These are phyloP conservation scores for Drosophila murphyi DNA, from an alignment of 1,140 invertebrate genomes.

Conservation along the genomic window DNA sequence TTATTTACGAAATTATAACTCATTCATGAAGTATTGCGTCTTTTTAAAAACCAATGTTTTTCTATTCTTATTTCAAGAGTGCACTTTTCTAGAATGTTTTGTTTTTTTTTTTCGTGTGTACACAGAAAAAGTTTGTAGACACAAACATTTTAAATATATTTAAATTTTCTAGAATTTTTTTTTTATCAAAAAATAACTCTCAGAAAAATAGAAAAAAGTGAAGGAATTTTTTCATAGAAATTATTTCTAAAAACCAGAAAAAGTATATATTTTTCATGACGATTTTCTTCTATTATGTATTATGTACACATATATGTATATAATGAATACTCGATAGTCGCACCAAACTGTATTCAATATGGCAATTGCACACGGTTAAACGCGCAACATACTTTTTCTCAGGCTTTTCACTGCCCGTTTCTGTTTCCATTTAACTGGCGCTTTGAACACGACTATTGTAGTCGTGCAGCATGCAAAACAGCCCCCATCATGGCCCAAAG, in stretches of 20 bases:
- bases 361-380: conserved; percentile 23
- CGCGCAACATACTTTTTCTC: conserved; percentile 50
- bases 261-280: neutral
- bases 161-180: too few relatives aligned
- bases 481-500: conserved; percentile 2
- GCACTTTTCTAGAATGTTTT: too few relatives aligned
- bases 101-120: too few relatives aligned
- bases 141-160: too few relatives aligned
- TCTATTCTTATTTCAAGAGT: too few relatives aligned
- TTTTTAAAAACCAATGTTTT: too few relatives aligned
- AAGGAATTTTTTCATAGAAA: too few relatives aligned
- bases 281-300: neutral
- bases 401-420: conserved; percentile 34
- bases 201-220: too few relatives aligned
- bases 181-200: too few relatives aligned
- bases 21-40: too few relatives aligned
- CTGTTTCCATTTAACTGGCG: conserved; percentile 18
- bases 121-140: too few relatives aligned
- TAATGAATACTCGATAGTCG: conserved; percentile 1
- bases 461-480: conserved; percentile 53
- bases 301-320: neutral
- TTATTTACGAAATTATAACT: too few relatives aligned
- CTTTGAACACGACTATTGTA: conserved; percentile 19
- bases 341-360: conserved; percentile 12
- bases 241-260: neutral